Conservation (phyloP, 2,113 vertebrate species). For the Cacatua alba region DNA sequence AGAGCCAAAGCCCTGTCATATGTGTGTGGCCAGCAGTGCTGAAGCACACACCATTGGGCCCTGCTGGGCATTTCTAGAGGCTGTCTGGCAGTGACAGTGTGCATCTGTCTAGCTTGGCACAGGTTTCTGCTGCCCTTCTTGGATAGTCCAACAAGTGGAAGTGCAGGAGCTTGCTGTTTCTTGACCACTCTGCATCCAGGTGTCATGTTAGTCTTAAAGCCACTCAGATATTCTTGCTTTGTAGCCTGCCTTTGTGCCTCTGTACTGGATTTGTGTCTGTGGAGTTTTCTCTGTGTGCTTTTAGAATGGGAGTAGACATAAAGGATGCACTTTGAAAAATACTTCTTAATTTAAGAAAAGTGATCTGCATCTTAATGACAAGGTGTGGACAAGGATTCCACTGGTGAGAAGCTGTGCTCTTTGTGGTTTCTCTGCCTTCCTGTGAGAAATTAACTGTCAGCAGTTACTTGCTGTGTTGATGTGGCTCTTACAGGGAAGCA, state of each 20-base stretch:
- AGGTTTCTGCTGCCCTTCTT: neutral
- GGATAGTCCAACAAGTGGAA: neutral
- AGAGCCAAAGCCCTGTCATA: neutral
- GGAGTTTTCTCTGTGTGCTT: neutral
- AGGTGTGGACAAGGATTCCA: neutral
- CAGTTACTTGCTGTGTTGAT: neutral
- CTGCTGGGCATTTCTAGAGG: too few species aligned
- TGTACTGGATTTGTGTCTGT: neutral
- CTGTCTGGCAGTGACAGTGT: too few species aligned
- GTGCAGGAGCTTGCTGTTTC: neutral
- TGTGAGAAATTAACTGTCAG: neutral
- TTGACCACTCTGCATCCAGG: neutral
- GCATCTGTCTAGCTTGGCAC: too few species aligned
- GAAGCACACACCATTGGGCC: neutral
- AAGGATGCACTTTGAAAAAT: neutral
- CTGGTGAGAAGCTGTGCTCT: neutral
- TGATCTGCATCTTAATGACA: neutral
- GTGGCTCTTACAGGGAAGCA: neutral
- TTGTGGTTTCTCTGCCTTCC: neutral
- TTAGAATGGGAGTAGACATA: neutral
- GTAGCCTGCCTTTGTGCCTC: neutral
- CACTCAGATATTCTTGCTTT: neutral
- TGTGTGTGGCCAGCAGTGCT: neutral
- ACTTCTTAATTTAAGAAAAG: neutral
- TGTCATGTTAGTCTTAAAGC: neutral